Percentiles rank a stretch among this genome's conserved stretches.
Evolutionary conservation across 2,888 invertebrate species (phyloP).

Genomic region (Acronicta leporina): DNA sequence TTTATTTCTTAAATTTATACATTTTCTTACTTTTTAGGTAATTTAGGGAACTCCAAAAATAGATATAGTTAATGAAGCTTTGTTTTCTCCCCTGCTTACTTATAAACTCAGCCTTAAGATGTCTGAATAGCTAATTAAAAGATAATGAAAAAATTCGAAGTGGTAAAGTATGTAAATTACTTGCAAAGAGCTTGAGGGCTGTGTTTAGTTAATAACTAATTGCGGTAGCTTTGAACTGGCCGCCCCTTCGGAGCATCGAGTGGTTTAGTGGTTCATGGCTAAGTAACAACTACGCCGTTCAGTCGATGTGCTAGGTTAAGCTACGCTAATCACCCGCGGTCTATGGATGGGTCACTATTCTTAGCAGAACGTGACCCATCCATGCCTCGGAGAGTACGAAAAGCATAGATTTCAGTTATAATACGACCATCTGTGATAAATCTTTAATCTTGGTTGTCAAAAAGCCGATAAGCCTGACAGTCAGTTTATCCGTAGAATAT

Average conservation of each 20-base stretch:
- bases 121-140: conserved; percentile 76
- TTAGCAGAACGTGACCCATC: no score
- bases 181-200: conserved; percentile 56
- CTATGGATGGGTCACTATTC: no score
- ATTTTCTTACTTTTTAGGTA: not conserved
- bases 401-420: no score
- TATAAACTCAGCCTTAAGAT: conserved; percentile 62
- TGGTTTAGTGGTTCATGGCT: not conserved
- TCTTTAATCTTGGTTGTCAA: no score
- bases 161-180: conserved; percentile 78
- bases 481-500: no score
- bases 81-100: conserved; percentile 43
- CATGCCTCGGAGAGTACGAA: no score
- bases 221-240: conserved; percentile 45
- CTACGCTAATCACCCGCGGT: no score
- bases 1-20: not conserved
- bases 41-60: conserved; percentile 18
- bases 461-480: no score
- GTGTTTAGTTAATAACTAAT: conserved; percentile 50
- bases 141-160: conserved; percentile 77
- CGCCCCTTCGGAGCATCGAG: conserved; percentile 39
- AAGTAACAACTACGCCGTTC: no score
- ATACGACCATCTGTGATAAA: no score
- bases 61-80: conserved; percentile 56
- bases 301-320: no score